These are phyloP conservation scores for Aphodius sticticus DNA, from an alignment of 2,888 invertebrate species.

Conservation along the genomic window DNA sequence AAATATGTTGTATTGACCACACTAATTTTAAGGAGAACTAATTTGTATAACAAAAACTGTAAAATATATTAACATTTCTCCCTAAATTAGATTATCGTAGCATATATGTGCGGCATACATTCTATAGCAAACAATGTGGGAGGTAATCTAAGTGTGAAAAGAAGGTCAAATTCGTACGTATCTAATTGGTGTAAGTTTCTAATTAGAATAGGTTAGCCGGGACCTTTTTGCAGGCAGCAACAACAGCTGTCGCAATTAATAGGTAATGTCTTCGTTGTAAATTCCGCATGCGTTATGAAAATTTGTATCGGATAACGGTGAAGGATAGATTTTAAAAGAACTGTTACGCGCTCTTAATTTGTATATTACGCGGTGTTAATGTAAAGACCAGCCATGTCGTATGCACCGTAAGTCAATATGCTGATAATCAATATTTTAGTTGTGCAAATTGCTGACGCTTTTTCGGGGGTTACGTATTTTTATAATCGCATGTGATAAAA, in stretches of 20 bases:
- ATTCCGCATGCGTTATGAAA: background rate
- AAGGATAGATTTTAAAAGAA: background rate
- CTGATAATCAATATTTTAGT: background rate
- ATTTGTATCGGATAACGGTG: background rate
- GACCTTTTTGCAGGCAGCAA: background rate
- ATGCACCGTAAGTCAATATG: background rate
- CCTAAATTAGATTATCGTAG: background rate
- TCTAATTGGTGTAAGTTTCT: background rate
- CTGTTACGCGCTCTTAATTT: background rate
- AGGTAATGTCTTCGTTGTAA: background rate
- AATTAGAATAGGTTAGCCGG: background rate
- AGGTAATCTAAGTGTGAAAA: background rate
- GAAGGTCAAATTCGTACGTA: background rate
- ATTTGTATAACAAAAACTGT: background rate
- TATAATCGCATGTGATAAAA: background rate
- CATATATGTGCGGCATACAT: background rate
- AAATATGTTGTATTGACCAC: background rate
- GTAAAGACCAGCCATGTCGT: background rate
- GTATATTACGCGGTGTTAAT: background rate
- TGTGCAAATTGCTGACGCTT: background rate
- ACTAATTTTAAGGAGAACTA: no score
- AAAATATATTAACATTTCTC: background rate
- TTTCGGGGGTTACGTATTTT: background rate
- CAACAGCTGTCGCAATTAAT: slow-evolving; percentile 4
- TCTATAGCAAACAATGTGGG: background rate